Evolutionary conservation across 2,888 invertebrate species (phyloP).

Genomic region (Drosophila atripex): DNA sequence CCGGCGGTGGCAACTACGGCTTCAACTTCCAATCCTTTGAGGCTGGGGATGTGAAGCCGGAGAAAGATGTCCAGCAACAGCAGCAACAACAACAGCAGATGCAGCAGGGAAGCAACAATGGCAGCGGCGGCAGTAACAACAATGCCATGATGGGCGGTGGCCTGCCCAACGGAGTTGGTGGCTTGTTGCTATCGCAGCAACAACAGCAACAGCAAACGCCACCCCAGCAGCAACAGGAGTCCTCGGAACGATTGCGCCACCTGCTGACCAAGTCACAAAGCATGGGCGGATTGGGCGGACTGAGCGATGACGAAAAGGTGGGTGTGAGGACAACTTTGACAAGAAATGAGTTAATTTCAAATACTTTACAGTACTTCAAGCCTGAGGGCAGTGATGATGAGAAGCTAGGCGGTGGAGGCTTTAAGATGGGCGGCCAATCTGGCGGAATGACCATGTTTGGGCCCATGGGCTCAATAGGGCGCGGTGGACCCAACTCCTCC

Average conservation of each 20-base stretch:
- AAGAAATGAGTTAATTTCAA: background rate
- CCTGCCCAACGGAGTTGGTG: conserved; percentile 72
- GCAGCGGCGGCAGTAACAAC: conserved; percentile 49
- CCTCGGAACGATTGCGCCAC: conserved; percentile 85
- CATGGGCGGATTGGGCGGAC: conserved; percentile 53
- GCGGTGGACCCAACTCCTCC: conserved; percentile 47
- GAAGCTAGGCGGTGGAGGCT: conserved; percentile 67
- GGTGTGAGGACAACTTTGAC: background rate
- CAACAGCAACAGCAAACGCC: conserved; percentile 76
- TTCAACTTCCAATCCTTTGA: conserved; percentile 79
- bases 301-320: conserved; percentile 81
- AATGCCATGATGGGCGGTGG: conserved; percentile 55
- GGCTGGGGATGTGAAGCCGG: conserved; percentile 71
- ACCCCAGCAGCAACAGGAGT: conserved; percentile 75
- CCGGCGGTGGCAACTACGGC: conserved; percentile 68
- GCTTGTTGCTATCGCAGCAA: conserved; percentile 64
- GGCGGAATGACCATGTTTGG: conserved; percentile 57
- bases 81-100: conserved; percentile 61
- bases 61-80: conserved; percentile 68
- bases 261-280: conserved; percentile 83
- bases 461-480: conserved; percentile 33
- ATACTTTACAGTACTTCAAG: conserved; percentile 73
- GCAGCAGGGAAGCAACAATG: conserved; percentile 55
- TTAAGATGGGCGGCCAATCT: conserved; percentile 68
- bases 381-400: conserved; percentile 82